Evolutionary conservation across 2,888 invertebrate species (phyloP), one percentile per base, ranked within the genome.

Genomic region (Teinopalpus imperialis): DNA sequence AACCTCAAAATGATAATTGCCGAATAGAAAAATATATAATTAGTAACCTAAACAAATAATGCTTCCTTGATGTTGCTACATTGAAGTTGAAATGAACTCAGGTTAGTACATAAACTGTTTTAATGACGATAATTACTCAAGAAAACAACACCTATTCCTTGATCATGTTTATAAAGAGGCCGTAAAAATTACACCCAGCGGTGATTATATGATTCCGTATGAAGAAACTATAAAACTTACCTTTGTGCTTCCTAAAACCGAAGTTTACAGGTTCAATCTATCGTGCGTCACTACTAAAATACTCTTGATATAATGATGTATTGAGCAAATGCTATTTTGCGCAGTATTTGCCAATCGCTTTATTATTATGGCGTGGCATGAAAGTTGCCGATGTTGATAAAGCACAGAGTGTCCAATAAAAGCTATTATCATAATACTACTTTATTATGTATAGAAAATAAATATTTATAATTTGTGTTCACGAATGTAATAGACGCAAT

Each of bases 211-310:
- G 14, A 12, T 26, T 10, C 13, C 7, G 23, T 12, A 9, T 36
- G 9, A 42, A 41, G 36, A 29, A 27, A 27, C 46, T 30, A 41
- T 47, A 47, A 47, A 47, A 47, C 31, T 42, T 42, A 37, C 36
- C 47, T 20, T 45, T 36, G 36, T 32, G 36, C 29, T 29, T 8
- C 10, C 21, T 40, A 40, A 45, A 46, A 14, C 23, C 13, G 21
- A 21, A 20, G 29, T 12, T 23, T 35, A 13, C 29, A 27, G 27
- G 18, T 41, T 23, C n/a, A 35, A 18, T 21, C 12, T 12, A 41
- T 16, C 23, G 29, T 35, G 35, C 26, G 34, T 40, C 18, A 43
- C 10, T 16, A 14, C 27, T 30, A 16, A 30, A 29, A 29, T 20
- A 35, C 27, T 14, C 8, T 20, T 31, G 26, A 4, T 32, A 24